Base-by-base conservation (phyloP, 2,797 vertebrate genomes). In the Pseudopleuronectes americanus region DNA sequence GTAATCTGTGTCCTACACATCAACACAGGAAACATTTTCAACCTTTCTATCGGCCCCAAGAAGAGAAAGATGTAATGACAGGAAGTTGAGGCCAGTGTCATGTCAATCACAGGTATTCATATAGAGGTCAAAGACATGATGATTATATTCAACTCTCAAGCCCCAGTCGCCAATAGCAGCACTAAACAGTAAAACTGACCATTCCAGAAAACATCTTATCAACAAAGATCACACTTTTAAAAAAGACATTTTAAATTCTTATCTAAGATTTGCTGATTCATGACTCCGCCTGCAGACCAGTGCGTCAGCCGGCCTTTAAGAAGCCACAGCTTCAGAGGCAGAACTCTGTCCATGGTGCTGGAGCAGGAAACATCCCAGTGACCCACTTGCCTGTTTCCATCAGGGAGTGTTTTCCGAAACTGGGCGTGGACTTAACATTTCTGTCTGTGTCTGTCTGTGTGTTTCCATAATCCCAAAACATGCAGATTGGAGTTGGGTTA, bases 321-420 rank as follows among this genome's bases (percentile, higher is more conserved):
- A 64, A 71, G 16, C 24, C 41, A 22, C 21, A 21, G 43, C 36
- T 3, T 59, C 38, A 41, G 31, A 17, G 47, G 13, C 6, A 75
- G 60, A 77, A 59, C 91, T 88, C 92, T 92, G 90, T 92, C 92
- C 89, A 89, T 90, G 92, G 91, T 92, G 84, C 90, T 92, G 91
- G 87, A 89, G 54, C 58, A 41, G 57, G 24, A 71, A 45, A 57
- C 52, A 43, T 45, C 23, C n/a, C 2, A 3, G 33, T 48, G 4
- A 81, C 57, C 19, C 24, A 19, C 8, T 54, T 63, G 16, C 57
- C 8, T 53, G 60, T 21, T 52, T n/a, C n/a, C 26, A 54, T 6
- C 54, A 49, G 4, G 55, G 8, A 22, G 12, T 12, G 55, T 60
- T 26, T 64, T 22, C 0, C 2, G 4, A 41, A 41, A 54, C 14